Evolutionary conservation across 1,140 invertebrate species (phyloP).

Genomic region (Danaus melanippus): DNA sequence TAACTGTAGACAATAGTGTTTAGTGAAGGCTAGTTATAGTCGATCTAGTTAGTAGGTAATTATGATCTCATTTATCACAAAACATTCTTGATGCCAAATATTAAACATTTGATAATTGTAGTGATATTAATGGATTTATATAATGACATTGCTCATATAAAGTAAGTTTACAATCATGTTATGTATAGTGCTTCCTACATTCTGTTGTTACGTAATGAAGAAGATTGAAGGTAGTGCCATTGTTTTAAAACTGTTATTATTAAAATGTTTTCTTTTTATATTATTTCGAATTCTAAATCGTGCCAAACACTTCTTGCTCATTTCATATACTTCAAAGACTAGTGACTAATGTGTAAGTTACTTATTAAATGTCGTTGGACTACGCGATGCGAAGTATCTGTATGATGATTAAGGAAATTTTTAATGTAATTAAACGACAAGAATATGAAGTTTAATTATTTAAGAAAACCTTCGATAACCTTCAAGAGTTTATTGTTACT

Average conservation of each 20-base stretch:
- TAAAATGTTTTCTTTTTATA: constrained; percentile 13
- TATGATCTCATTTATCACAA: constrained; percentile 29
- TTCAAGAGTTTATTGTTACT: too few species aligned
- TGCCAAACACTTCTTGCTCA: constrained; percentile 34
- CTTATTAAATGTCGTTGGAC: too few species aligned
- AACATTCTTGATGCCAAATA: constrained; percentile 28
- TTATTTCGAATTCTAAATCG: constrained; percentile 6
- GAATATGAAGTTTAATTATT: too few species aligned
- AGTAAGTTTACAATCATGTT: constrained; percentile 10
- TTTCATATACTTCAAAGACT: not conserved
- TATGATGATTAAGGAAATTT: too few species aligned
- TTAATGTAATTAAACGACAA: too few species aligned
- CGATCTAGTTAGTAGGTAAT: constrained; percentile 1
- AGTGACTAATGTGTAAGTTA: too few species aligned
- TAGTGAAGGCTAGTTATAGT: too few species aligned
- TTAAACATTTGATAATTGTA: constrained; percentile 13
- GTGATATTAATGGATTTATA: constrained; percentile 4
- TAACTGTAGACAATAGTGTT: too few species aligned
- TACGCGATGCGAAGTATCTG: too few species aligned
- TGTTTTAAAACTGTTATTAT: constrained; percentile 9
- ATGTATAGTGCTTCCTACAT: constrained; percentile 16
- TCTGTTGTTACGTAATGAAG: constrained; percentile 12
- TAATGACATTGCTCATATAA: constrained; percentile 9
- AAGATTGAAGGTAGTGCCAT: constrained; percentile 16
- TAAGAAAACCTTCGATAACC: too few species aligned